Percentiles rank a stretch among this genome's conserved stretches.
Evolutionary conservation across 2,113 vertebrate species (phyloP).

Genomic region (Fulica atra): DNA sequence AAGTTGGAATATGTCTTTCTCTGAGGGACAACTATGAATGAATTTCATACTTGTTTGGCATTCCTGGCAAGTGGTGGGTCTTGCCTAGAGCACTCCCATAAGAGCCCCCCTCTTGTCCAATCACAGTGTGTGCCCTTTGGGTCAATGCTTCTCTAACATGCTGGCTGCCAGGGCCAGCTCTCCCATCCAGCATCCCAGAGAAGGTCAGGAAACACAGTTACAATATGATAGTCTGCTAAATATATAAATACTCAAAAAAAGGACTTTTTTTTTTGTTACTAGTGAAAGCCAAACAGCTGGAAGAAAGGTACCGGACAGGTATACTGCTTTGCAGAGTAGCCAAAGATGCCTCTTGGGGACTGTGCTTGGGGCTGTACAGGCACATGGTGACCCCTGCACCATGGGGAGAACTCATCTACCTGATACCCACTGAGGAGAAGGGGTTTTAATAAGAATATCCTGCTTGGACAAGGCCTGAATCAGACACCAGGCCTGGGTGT

Average conservation of each 20-base stretch:
- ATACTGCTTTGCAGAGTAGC: background rate
- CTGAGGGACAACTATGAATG: background rate
- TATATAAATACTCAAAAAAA: background rate
- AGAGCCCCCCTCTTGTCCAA: background rate
- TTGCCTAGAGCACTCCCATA: rapidly evolving
- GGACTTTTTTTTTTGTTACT: background rate
- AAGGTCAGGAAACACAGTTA: background rate
- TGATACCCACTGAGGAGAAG: background rate
- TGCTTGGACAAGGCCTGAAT: background rate
- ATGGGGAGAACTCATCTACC: background rate
- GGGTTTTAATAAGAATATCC: background rate
- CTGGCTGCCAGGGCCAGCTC: background rate
- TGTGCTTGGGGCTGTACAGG: background rate
- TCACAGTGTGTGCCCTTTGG: background rate
- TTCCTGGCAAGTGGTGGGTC: background rate
- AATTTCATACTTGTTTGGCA: rapidly evolving
- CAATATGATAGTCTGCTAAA: background rate
- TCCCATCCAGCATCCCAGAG: background rate
- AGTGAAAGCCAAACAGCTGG: background rate
- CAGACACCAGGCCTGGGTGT: background rate
- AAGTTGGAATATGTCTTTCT: background rate
- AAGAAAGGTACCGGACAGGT: background rate
- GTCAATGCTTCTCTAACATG: background rate
- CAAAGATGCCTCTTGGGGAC: background rate
- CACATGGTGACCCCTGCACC: background rate